Conservation (phyloP, 2,797 vertebrate species). For the Astyanax mexicanus region DNA sequence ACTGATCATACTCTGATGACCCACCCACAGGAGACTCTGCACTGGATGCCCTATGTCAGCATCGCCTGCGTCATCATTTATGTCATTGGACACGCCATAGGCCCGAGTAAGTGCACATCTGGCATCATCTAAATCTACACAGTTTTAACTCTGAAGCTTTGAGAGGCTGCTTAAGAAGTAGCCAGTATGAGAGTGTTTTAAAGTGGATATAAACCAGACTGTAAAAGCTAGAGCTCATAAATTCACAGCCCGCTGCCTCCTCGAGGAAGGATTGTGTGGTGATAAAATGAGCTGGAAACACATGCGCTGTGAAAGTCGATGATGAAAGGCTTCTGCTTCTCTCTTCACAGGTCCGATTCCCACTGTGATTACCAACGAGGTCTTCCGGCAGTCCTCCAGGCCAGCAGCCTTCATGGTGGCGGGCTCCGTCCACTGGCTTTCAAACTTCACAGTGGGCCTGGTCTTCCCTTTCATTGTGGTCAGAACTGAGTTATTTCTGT, state of each 20-base stretch:
- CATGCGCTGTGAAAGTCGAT: conserved; percentile 18
- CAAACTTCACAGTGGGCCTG: conserved; percentile 90
- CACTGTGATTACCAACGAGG: conserved; percentile 88
- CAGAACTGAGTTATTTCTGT: conserved; percentile 40
- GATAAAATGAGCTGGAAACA: not conserved
- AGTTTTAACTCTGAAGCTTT: not conserved
- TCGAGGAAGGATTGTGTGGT: not conserved
- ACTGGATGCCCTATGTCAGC: conserved; percentile 92
- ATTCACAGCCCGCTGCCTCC: conserved; percentile 8
- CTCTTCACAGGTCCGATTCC: conserved; percentile 86
- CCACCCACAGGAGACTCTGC: conserved; percentile 72
- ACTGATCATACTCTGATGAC: conserved; percentile 28
- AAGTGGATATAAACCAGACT: conserved; percentile 35
- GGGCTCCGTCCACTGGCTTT: conserved; percentile 93
- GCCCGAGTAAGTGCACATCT: conserved; percentile 86
- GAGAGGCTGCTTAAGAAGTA: not conserved
- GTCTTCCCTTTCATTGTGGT: conserved; percentile 93
- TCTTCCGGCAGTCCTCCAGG: conserved; percentile 93
- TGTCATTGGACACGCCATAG: conserved; percentile 89
- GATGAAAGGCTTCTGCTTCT: not conserved
- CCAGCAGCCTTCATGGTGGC: conserved; percentile 92
- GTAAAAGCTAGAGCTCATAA: conserved; percentile 36
- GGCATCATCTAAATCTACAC: conserved; percentile 42
- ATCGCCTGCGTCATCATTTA: conserved; percentile 87
- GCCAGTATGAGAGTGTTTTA: conserved; percentile 18